Percentiles rank a stretch among this genome's conserved stretches.
These are phyloP conservation scores for Spilogale gracilis DNA, from an alignment of 2,113 vertebrate species.

Conservation along the genomic window DNA sequence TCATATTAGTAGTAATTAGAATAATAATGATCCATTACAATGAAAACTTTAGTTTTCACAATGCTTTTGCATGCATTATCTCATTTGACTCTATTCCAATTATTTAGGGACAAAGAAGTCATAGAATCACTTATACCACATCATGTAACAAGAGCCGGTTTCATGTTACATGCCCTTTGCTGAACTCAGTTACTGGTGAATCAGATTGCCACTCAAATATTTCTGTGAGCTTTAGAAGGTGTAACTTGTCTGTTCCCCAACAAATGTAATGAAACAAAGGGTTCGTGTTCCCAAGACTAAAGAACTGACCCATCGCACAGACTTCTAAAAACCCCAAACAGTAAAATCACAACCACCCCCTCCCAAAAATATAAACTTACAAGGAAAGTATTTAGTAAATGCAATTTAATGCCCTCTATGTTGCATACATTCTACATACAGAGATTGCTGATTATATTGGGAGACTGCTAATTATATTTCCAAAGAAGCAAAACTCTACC, in stretches of 20 bases:
- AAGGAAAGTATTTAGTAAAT: neutral
- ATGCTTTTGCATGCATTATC: conserved; percentile 75
- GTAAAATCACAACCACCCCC: neutral
- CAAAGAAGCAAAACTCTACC: neutral
- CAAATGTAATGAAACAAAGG: neutral
- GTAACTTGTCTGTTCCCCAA: neutral
- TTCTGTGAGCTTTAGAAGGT: neutral
- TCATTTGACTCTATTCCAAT: conserved; percentile 76
- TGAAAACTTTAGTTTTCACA: conserved; percentile 78
- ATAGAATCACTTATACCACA: conserved; percentile 60
- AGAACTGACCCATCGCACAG: neutral
- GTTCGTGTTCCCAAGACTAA: neutral
- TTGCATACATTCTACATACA: neutral
- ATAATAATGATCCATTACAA: conserved; percentile 81
- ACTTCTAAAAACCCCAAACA: neutral
- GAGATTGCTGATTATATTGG: neutral
- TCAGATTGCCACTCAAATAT: neutral
- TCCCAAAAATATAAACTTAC: neutral
- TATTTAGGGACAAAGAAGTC: conserved; percentile 80
- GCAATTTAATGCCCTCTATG: neutral
- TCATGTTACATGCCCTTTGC: neutral
- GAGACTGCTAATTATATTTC: neutral
- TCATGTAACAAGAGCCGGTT: conserved; percentile 53
- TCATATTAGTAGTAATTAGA: conserved; percentile 81
- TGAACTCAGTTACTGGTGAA: neutral